These are phyloP conservation scores for Philotrypesis tridentata DNA, from an alignment of 1,140 invertebrate genomes.

Conservation along the genomic window DNA sequence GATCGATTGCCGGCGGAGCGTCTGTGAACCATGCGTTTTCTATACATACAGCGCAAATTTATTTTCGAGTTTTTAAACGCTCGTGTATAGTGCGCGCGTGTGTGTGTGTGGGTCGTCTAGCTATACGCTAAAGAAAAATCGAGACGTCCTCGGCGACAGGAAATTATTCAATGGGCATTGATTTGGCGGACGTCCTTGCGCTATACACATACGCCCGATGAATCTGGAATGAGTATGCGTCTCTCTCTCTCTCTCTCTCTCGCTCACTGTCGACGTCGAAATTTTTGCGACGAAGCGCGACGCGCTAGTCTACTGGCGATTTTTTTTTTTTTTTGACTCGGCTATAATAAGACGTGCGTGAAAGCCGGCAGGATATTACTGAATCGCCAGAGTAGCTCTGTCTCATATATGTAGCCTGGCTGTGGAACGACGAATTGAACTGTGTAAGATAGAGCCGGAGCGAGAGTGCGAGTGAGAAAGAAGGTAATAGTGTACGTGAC, in stretches of 20 bases:
- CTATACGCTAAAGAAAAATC: too few relatives aligned
- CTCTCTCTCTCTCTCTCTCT: too few relatives aligned
- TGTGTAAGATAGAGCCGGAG: neutral
- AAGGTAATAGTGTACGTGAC: slow-evolving; percentile 16
- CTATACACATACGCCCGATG: neutral
- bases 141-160: neutral
- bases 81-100: too few relatives aligned
- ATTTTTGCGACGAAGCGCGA: slow-evolving; percentile 35
- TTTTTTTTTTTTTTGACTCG: neutral
- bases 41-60: neutral
- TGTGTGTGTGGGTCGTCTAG: too few relatives aligned
- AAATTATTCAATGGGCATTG: neutral
- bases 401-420: too few relatives aligned
- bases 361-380: slow-evolving; percentile 35
- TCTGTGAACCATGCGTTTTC: neutral
- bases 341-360: neutral
- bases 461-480: too few relatives aligned
- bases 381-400: too few relatives aligned
- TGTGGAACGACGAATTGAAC: slow-evolving; percentile 7
- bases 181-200: slow-evolving; percentile 11
- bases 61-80: neutral
- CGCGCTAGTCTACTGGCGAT: neutral
- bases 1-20: neutral
- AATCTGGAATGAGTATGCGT: slow-evolving; percentile 29
- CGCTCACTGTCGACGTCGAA: too few relatives aligned